Evolutionary conservation across 2,797 vertebrate species (phyloP).

Genomic region (Hipposideros larvatus): DNA sequence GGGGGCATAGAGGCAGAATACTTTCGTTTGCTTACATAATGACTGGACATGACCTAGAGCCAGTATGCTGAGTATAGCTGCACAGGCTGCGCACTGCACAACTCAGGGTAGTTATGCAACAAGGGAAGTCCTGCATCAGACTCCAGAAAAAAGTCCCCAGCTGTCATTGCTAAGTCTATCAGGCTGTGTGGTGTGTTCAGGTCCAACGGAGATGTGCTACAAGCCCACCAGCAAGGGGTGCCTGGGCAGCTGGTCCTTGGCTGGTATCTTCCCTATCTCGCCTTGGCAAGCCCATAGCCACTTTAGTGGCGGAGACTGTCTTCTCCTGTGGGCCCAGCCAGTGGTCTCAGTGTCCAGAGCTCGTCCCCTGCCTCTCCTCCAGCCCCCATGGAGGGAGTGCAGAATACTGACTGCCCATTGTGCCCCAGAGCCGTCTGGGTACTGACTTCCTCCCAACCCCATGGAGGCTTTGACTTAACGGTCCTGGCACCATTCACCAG

Average conservation of each 20-base stretch:
- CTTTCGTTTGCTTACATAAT: constrained; percentile 11
- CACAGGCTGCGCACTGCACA: neutral
- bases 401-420: neutral
- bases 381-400: no score
- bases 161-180: neutral
- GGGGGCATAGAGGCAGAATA: neutral
- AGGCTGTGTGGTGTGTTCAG: neutral
- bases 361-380: neutral
- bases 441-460: no score
- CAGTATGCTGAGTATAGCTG: neutral
- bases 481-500: neutral
- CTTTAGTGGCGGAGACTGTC: neutral
- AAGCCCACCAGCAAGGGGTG: neutral
- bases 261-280: neutral
- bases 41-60: neutral
- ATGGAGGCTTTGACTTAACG: neutral
- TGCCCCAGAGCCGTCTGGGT: neutral
- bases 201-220: neutral
- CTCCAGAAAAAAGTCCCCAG: neutral
- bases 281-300: neutral
- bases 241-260: neutral
- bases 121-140: neutral
- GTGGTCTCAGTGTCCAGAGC: neutral
- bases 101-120: no score
- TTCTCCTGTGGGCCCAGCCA: neutral